These are phyloP conservation scores for Lepas anatifera DNA, from an alignment of 2,888 invertebrate genomes.

Conservation along the genomic window DNA sequence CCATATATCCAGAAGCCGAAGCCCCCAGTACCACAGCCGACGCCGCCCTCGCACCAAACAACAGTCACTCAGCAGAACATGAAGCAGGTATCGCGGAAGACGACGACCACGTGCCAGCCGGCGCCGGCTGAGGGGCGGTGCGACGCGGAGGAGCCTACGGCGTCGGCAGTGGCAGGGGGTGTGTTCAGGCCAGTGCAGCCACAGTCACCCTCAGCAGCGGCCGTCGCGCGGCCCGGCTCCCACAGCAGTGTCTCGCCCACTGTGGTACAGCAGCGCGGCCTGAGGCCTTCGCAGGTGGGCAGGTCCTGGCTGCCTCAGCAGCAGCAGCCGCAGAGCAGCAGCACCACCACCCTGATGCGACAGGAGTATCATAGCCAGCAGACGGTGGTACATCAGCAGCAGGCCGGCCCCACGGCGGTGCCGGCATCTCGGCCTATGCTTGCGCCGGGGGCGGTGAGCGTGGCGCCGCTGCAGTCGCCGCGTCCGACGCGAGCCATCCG, in stretches of 20 bases:
- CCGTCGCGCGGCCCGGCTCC: not conserved
- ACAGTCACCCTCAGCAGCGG: too few relatives aligned
- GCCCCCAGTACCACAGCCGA: not conserved
- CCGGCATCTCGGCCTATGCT: not conserved
- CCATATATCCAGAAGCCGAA: not conserved
- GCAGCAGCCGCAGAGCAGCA: not conserved
- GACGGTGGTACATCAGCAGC: not conserved
- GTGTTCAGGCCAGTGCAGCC: not conserved
- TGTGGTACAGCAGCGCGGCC: conserved; percentile 35
- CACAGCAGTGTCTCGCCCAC: conserved; percentile 17
- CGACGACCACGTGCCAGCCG: not conserved
- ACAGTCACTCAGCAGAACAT: not conserved
- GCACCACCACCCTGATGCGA: not conserved
- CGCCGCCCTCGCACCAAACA: not conserved
- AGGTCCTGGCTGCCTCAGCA: conserved; percentile 38
- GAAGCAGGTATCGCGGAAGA: not conserved
- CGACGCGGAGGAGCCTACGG: not conserved
- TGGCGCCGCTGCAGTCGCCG: conserved; percentile 8
- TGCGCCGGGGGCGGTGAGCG: not conserved
- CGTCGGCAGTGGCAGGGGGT: not conserved
- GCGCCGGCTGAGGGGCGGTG: not conserved
- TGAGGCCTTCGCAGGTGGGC: conserved; percentile 39
- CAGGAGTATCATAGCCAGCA: not conserved
- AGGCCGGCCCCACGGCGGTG: not conserved
- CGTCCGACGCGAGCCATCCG: not conserved